These are phyloP conservation scores for Ptyas mucosa DNA, from an alignment of 2,113 vertebrate genomes.

Conservation along the genomic window DNA sequence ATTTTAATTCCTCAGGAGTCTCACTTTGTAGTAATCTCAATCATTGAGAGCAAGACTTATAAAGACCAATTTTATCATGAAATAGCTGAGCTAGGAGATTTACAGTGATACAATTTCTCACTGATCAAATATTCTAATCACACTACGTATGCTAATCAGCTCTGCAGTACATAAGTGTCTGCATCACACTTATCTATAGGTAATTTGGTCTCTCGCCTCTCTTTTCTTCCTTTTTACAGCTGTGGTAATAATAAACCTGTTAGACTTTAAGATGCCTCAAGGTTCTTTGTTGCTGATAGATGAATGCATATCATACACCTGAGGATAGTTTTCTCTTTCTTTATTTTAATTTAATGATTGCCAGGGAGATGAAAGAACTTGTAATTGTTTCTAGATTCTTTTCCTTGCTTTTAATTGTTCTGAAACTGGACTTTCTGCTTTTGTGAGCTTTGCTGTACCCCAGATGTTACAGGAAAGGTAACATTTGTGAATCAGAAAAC, in stretches of 20 bases:
- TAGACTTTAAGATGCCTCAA: not conserved
- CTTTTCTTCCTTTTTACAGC: not conserved
- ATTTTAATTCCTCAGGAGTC: not conserved
- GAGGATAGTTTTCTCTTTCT: not conserved
- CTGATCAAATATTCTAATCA: not conserved
- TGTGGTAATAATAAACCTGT: not conserved
- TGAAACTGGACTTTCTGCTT: not conserved
- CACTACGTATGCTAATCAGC: not conserved
- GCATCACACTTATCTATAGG: not conserved
- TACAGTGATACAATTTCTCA: not conserved
- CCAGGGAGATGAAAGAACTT: not conserved
- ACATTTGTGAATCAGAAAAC: not conserved
- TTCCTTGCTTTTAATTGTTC: not conserved
- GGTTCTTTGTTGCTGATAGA: not conserved
- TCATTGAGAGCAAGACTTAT: not conserved
- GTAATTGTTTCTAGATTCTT: not conserved
- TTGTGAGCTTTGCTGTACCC: not conserved
- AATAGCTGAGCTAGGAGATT: not conserved
- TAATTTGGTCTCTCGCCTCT: not conserved
- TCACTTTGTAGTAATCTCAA: not conserved
- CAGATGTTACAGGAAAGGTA: not conserved
- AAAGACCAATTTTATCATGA: not conserved
- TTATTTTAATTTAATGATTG: not conserved
- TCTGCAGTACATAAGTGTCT: not conserved
- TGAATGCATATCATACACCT: not conserved